Evolutionary conservation across 2,113 vertebrate genomes (phyloP), one percentile per base, ranked within the genome.

Genomic region (Phalacrocorax brasilianus): DNA sequence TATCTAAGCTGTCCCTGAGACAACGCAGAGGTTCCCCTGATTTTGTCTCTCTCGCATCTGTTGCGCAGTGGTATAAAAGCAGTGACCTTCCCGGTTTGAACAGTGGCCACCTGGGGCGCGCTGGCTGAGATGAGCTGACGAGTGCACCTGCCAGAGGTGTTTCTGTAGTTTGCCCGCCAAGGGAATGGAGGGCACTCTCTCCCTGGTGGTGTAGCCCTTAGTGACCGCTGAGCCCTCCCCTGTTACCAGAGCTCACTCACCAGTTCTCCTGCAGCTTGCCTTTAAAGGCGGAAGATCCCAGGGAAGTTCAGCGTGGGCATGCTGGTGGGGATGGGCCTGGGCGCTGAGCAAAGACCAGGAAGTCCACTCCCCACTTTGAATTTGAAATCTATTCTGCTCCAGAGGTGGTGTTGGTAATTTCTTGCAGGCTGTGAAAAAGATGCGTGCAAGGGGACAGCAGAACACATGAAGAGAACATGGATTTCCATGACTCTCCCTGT

Each of bases 181-280:
- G 56, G 42, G 32, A 32, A 42, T 12, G 17, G 28, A 58, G 27
- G 59, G 20, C 11, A 5, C 50, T 45, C 33, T 27, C 42, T 91
- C 35, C 59, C 23, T 65, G 50, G 50, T 77, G 38, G 27, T 71
- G 5, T 16, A 52, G n/a, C 27, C 65, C 30, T 45, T 42, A 6
- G 0, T 55, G 59, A 44, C 27, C n/a, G 33, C 13, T 9, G 44
- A 85, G 30, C 32, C 42, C 8, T 65, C 1, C 42, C 9, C 59
- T 0, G 0, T 28, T 45, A 5, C 2, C 16, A n/a, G 21, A 3
- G 47, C 49, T 63, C 3, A 1, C 53, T 77, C 22, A 44, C 58
- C 35, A 50, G 11, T 68, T 80, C 40, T 74, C 14, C 38, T 59
- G 32, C 40, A 56, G 50, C 22, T 80, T 73, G 45, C 35, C 35